A percentile compares a stretch with the other conserved stretches of the same genome.
Conservation (phyloP, 2,797 vertebrate species). For the Phrynocephalus guinanensis region DNA sequence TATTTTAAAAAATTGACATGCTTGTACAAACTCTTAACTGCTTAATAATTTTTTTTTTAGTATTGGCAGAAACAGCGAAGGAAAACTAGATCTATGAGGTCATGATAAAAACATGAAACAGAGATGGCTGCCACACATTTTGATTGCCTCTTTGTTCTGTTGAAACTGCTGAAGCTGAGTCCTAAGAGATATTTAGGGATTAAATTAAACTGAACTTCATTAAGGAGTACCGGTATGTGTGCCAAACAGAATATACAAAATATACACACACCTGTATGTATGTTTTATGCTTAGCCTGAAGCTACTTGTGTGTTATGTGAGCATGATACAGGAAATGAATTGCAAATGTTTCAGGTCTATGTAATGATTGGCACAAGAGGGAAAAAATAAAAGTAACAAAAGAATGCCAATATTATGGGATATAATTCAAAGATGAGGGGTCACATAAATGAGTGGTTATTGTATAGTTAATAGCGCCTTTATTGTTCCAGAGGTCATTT, state of each 20-base stretch:
- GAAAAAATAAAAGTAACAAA: neutral
- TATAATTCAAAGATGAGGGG: neutral
- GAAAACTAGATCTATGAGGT: constrained; percentile 63
- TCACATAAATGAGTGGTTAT: neutral
- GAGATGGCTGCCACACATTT: constrained; percentile 53
- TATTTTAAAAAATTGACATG: neutral
- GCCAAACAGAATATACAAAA: neutral
- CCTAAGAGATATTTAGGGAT: constrained; percentile 49
- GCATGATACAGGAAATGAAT: neutral
- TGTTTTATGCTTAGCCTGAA: constrained; percentile 1
- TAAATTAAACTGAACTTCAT: constrained; percentile 44
- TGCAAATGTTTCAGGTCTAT: neutral
- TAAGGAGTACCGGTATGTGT: neutral
- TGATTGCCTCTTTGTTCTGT: constrained; percentile 42
- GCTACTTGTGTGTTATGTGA: neutral
- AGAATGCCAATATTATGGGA: neutral
- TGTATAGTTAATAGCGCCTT: too few relatives aligned
- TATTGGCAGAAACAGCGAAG: constrained; percentile 19
- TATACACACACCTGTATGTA: neutral
- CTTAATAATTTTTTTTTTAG: constrained; percentile 23
- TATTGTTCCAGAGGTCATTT: neutral
- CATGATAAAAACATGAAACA: constrained; percentile 58
- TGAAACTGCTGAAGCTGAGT: constrained; percentile 17
- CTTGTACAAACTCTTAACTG: constrained; percentile 24
- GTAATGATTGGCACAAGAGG: neutral